Evolutionary conservation across 1,140 invertebrate genomes (phyloP).

Genomic region (Spodoptera frugiperda): DNA sequence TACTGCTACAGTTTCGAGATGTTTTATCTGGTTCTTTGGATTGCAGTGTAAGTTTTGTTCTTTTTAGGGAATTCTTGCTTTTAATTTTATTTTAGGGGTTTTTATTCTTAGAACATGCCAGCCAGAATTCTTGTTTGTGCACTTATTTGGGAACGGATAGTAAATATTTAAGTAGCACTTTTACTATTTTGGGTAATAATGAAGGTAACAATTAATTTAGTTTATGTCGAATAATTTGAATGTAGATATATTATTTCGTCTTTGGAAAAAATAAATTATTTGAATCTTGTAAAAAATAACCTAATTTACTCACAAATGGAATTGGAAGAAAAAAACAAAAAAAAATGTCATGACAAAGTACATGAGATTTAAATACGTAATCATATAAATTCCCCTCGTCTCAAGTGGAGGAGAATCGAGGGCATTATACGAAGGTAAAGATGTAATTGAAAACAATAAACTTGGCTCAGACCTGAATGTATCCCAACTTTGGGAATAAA

Average conservation of each 20-base stretch:
- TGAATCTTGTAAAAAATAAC: neutral
- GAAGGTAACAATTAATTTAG: too few relatives aligned
- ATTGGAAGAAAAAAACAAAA: slow-evolving; percentile 20
- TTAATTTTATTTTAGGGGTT: too few relatives aligned
- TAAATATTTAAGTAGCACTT: too few relatives aligned
- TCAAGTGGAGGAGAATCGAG: slow-evolving; percentile 9
- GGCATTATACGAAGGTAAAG: slow-evolving; percentile 44
- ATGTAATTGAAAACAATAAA: slow-evolving; percentile 63
- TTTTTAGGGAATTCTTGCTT: too few relatives aligned
- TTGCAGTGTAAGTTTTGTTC: too few relatives aligned
- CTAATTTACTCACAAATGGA: slow-evolving; percentile 13
- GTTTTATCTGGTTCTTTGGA: neutral
- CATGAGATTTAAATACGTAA: slow-evolving; percentile 41
- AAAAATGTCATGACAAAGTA: slow-evolving; percentile 36
- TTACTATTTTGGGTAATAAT: too few relatives aligned
- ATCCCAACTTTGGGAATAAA: slow-evolving; percentile 41
- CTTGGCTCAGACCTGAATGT: slow-evolving; percentile 34
- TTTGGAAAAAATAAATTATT: neutral
- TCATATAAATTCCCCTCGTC: slow-evolving; percentile 28
- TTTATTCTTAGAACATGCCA: too few relatives aligned
- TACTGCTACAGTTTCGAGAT: neutral
- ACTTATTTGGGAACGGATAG: too few relatives aligned
- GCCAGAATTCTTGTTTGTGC: too few relatives aligned
- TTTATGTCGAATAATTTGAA: too few relatives aligned
- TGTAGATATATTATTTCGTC: too few relatives aligned